These are phyloP conservation scores for Rhysida immarginata DNA, from an alignment of 1,140 invertebrate species.

Conservation along the genomic window DNA sequence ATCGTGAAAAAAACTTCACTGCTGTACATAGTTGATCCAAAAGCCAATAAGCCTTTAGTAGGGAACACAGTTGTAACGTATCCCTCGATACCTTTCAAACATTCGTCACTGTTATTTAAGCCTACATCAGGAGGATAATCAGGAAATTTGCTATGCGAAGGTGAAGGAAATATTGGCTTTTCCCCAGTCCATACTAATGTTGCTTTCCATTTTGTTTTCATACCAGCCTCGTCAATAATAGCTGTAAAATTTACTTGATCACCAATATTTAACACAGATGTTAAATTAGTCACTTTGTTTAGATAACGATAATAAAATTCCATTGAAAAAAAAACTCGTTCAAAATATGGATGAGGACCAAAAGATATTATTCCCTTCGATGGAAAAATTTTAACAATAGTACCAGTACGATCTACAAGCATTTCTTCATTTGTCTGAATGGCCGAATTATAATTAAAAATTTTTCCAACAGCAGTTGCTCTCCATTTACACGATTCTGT, in stretches of 20 bases:
- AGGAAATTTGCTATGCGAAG: background rate
- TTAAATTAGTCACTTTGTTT: background rate
- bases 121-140: background rate
- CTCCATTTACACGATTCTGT: background rate
- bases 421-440: too few species aligned
- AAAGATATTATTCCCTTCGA: background rate
- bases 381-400: background rate
- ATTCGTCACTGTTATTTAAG: background rate
- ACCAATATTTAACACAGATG: background rate
- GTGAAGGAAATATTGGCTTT: too few species aligned
- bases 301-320: background rate
- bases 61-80: background rate
- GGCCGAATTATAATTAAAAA: background rate
- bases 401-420: background rate
- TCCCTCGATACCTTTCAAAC: background rate
- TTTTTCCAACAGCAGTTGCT: background rate
- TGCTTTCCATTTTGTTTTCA: background rate
- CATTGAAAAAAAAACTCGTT: background rate
- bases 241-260: background rate
- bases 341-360: background rate
- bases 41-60: background rate
- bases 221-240: background rate
- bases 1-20: background rate
- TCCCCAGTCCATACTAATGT: background rate
- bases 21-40: background rate